A percentile compares a stretch with the other conserved stretches of the same genome.
Conservation (phyloP, 2,113 vertebrate genomes). For the Trinectes maculatus region DNA sequence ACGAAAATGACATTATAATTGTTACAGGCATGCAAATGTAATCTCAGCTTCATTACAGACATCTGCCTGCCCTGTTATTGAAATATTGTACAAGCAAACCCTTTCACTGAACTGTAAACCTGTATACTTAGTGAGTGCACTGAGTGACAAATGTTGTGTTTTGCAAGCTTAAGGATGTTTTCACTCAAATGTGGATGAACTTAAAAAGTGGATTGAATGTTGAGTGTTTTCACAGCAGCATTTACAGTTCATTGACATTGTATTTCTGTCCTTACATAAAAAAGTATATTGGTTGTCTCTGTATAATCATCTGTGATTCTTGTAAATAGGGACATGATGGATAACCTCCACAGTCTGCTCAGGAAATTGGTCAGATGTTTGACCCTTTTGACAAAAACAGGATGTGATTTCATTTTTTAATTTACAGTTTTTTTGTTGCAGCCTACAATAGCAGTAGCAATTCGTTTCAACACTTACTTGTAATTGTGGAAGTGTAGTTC, state of each 20-base stretch:
- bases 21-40: slow-evolving; percentile 46
- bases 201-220: not conserved
- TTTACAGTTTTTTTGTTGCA: too few species aligned
- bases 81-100: not conserved
- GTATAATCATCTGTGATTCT: slow-evolving; percentile 5
- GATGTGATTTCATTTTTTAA: not conserved
- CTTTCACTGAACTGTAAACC: not conserved
- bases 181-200: not conserved
- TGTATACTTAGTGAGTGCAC: not conserved
- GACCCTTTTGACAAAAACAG: not conserved
- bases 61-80: slow-evolving; percentile 38
- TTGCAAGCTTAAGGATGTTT: not conserved
- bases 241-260: slow-evolving; percentile 1
- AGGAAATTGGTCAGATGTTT: not conserved
- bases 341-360: slow-evolving; percentile 22
- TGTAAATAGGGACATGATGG: slow-evolving; percentile 26
- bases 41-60: slow-evolving; percentile 40
- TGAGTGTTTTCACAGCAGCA: not conserved
- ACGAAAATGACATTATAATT: slow-evolving; percentile 56
- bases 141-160: not conserved
- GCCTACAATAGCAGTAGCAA: not conserved
- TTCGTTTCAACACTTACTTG: not conserved
- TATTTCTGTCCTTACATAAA: not conserved
- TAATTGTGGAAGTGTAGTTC: not conserved
- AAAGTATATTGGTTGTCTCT: not conserved